These are phyloP conservation scores for Nasua narica DNA, from an alignment of 2,797 vertebrate species.

Conservation along the genomic window DNA sequence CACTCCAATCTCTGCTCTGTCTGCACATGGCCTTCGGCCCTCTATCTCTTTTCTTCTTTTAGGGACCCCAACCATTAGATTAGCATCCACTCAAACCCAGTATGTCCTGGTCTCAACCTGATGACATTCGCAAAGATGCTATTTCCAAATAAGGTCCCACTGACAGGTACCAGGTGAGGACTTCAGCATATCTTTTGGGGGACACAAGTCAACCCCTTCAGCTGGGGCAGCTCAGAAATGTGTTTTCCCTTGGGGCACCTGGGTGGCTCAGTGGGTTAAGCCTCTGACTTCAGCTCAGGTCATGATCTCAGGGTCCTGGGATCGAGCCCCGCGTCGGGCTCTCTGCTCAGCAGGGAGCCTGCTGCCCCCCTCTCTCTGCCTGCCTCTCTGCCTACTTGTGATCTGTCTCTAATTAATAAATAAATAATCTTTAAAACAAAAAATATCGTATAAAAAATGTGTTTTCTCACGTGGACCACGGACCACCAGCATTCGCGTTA, in stretches of 20 bases:
- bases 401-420: too few relatives aligned
- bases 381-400: too few relatives aligned
- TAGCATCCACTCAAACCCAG: neutral
- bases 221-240: too few relatives aligned
- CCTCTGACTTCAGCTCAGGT: too few relatives aligned
- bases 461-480: fast-evolving
- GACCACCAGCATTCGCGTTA: fast-evolving
- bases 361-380: too few relatives aligned
- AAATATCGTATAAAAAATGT: too few relatives aligned
- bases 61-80: neutral
- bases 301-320: too few relatives aligned
- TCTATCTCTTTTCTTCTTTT: neutral
- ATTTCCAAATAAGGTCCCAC: neutral
- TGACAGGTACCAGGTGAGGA: neutral
- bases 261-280: too few relatives aligned
- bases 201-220: neutral
- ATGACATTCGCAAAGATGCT: neutral
- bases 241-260: too few relatives aligned
- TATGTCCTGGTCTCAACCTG: neutral
- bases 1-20: neutral
- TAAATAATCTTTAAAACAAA: too few relatives aligned
- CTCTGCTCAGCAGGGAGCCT: too few relatives aligned
- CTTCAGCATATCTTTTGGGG: neutral
- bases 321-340: too few relatives aligned
- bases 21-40: fast-evolving